Evolutionary conservation across 2,113 vertebrate genomes (phyloP), one percentile per base, ranked within the genome.

Genomic region (Pholis gunnellus): DNA sequence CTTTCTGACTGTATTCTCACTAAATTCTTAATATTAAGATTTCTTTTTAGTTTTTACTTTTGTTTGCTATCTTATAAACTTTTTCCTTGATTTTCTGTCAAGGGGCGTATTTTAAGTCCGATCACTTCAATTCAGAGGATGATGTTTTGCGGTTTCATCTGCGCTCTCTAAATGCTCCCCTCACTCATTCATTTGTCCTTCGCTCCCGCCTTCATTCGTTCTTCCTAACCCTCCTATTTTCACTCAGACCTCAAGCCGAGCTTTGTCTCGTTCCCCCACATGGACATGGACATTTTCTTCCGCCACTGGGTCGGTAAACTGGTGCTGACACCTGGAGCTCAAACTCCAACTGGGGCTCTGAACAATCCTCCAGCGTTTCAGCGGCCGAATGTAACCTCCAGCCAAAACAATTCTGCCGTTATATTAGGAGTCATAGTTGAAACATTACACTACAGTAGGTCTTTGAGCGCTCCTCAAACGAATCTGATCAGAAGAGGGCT

Each of bases 261-360:
- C 57, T 25, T 72, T 74, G 27, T 57, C 9, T 31, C 25, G 22
- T 46, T 31, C 4, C 66, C 34, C 36, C 5, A 52, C 73, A 50
- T 67, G 65, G 44, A 52, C 44, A 54, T 54, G 46, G 48, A 68
- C 17, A 60, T 65, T 74, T 77, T 38, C 38, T 46, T 36, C 38
- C 72, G 72, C 68, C 25, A 22, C 46, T 72, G 67, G 25, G 40
- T 75, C 15, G 29, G 56, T 68, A 81, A 87, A 87, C 87, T 48
- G 80, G 65, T 56, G 75, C 86, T 90, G 78, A 87, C 83, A 91
- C 79, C 89, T 72, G 34, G 74, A 88, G 69, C 73, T 88, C 84
- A 87, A 75, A 59, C 78, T 75, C 60, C 73, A 74, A 17, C 75
- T 0, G 4, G 50, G 75, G 66, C 70, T 65, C 72, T 87, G 84